Evolutionary conservation across 2,888 invertebrate genomes (phyloP).

Genomic region (Sisyra nigra): DNA sequence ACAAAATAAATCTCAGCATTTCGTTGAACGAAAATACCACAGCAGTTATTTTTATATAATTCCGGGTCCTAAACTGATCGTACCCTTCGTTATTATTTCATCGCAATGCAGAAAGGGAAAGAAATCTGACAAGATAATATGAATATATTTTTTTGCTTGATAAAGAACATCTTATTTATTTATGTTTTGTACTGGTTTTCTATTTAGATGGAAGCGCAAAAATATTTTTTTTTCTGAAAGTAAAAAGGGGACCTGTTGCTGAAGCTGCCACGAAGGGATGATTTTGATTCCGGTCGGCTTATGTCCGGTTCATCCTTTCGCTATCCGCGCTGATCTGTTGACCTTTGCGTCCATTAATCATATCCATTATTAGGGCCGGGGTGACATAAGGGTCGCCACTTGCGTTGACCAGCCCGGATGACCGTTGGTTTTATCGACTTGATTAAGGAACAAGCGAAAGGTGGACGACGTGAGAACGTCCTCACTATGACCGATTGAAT

Average conservation of each 20-base stretch:
- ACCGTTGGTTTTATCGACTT: no score
- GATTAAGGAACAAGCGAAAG: no score
- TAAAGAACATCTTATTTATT: neutral
- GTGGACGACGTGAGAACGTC: no score
- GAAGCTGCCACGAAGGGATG: neutral
- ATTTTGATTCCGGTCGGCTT: constrained; percentile 8
- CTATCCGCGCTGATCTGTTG: constrained; percentile 28
- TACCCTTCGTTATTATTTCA: no score
- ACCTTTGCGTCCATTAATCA: constrained; percentile 31
- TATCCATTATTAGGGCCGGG: constrained; percentile 23
- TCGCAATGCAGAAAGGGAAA: no score
- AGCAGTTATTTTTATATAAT: no score
- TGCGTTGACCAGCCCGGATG: constrained; percentile 13
- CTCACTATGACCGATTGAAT: no score
- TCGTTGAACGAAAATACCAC: no score
- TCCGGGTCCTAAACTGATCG: no score
- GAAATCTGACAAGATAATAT: no score
- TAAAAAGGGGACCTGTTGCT: constrained; percentile 3
- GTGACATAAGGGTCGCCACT: constrained; percentile 4
- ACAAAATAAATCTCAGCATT: no score
- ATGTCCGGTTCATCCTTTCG: constrained; percentile 20
- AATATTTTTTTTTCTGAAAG: neutral
- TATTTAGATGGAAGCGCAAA: neutral
- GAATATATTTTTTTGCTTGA: no score
- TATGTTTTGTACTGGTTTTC: neutral